A percentile compares a stretch with the other conserved stretches of the same genome.
Conservation (phyloP, 2,113 vertebrate species). For the Siniperca knerii region DNA sequence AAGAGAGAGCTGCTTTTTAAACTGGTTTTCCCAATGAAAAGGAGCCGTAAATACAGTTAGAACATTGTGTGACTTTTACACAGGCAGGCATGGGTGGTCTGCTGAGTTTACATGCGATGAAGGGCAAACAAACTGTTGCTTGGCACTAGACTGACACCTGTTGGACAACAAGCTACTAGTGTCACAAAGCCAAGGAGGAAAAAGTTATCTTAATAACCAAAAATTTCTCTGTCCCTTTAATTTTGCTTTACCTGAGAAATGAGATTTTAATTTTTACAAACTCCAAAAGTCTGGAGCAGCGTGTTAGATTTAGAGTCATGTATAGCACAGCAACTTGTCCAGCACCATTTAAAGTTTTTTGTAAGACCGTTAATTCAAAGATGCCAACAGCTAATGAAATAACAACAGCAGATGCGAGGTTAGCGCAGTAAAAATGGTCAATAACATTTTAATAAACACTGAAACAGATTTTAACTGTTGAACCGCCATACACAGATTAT, state of each 20-base stretch:
- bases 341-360: background rate
- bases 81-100: conserved; percentile 72
- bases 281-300: background rate
- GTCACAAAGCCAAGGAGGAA: background rate
- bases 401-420: conserved; percentile 75
- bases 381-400: conserved; percentile 39
- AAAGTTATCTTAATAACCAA: background rate
- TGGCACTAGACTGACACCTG: conserved; percentile 78
- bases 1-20: conserved; percentile 15
- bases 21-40: conserved; percentile 33
- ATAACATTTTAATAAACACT: conserved; percentile 90
- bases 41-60: conserved; percentile 61
- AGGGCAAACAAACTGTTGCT: conserved; percentile 36
- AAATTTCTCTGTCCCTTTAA: background rate
- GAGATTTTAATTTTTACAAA: background rate
- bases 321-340: background rate
- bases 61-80: conserved; percentile 75
- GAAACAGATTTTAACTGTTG: conserved; percentile 87
- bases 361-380: background rate
- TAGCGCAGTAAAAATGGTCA: conserved; percentile 82
- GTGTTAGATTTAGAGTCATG: background rate
- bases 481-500: conserved; percentile 88
- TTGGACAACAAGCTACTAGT: conserved; percentile 62
- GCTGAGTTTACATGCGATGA: conserved; percentile 39
- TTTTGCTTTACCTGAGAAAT: background rate